Base-by-base conservation (phyloP, 2,797 vertebrate species). In the Monodelphis domestica region DNA sequence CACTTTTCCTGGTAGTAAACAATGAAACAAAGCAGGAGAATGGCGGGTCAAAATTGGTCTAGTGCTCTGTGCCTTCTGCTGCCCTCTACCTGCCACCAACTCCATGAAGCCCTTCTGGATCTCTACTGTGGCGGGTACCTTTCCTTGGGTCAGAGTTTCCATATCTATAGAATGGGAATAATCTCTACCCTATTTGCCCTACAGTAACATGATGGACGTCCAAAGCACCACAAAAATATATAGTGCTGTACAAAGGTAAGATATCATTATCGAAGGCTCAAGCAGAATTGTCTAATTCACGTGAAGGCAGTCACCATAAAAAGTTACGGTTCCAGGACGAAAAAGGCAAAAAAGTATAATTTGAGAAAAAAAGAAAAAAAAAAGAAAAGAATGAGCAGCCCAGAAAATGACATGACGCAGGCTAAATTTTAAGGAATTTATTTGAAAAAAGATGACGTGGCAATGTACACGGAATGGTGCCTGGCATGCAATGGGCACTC, bases 381-480 rank as follows among this genome's bases (percentile, higher is more conserved):
- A n/a, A n/a, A n/a, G n/a, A n/a, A n/a, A n/a, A n/a, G n/a, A n/a
- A n/a, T n/a, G 38, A 52, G 17, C 29, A 78, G 28, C 29, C 54
- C 24, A 55, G 93, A 54, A 90, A 94, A 12, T 84, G 12, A n/a
- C 70, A 89, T 55, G 53, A 87, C 1, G 0, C 33, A n/a, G 89
- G 90, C 91, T 84, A 84, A 54, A 54, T 93, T 55, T 78, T 90
- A 87, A 93, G 33, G 21, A 52, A 15, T 92, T 93, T 90, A 70
- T 94, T 93, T 95, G 88, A 55, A 45, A 87, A 95, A 94, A 5
- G 5, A 3, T 88, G 53, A 2, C 50, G n/a, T 5, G 24, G 50
- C 15, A 70, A 29, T 50, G 12, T 57, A 89, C 78, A 51, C 17
- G 1, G 89, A 63, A 90, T 29, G n/a, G 56, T 33, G 91, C 51